phyloP scores from a whole-genome alignment of 1,140 invertebrate genomes.

The Neodiprion fabricii region DNA sequence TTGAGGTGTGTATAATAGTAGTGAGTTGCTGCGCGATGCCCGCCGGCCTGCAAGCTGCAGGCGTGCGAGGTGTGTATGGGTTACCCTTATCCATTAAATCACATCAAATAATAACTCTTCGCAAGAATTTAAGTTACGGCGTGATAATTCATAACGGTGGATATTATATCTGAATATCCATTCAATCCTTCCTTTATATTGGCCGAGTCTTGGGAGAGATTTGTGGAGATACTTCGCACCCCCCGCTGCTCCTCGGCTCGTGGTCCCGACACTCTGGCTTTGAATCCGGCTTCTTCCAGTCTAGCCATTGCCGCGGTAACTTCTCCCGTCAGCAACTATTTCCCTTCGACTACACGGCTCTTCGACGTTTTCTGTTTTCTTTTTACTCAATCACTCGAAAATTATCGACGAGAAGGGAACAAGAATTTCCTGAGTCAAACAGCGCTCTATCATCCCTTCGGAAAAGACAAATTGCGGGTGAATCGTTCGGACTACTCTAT shows the following conservation, averaged over 20 bases:
- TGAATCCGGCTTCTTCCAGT: constrained; percentile 22
- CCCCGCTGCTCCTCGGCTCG: constrained; percentile 39
- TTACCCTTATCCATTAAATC: constrained; percentile 28
- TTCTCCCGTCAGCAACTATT: neutral
- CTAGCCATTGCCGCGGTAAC: neutral
- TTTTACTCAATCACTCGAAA: no score
- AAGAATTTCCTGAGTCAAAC: no score
- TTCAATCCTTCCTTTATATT: constrained; percentile 51
- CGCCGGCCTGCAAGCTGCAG: neutral
- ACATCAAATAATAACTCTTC: constrained; percentile 38
- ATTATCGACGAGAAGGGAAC: no score
- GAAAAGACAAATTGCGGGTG: no score
- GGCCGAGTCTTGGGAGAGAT: constrained; percentile 36
- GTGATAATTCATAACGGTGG: constrained; percentile 50
- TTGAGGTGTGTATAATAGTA: neutral
- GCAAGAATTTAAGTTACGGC: constrained; percentile 37
- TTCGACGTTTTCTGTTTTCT: no score
- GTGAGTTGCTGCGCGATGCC: neutral
- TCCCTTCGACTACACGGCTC: neutral
- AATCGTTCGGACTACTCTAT: no score
- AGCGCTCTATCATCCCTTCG: no score
- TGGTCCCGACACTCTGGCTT: constrained; percentile 28
- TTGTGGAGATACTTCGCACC: constrained; percentile 42
- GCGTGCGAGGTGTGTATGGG: neutral
- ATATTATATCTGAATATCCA: constrained; percentile 43